Percentiles rank a stretch among this genome's conserved stretches.
These are phyloP conservation scores for Darevskia mixta DNA, from an alignment of 2,797 vertebrate genomes.

Conservation along the genomic window DNA sequence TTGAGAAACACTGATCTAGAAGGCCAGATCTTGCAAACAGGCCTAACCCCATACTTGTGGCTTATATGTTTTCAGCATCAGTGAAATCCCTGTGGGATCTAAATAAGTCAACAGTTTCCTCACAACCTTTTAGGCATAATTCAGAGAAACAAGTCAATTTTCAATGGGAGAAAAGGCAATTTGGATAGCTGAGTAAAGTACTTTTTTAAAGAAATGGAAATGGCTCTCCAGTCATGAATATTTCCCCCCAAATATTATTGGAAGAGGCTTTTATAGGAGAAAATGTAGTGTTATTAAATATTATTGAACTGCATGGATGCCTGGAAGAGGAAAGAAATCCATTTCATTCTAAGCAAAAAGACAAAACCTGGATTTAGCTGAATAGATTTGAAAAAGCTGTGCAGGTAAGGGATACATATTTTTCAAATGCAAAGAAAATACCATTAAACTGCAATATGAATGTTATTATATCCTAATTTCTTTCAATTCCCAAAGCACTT, in stretches of 20 bases:
- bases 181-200: slow-evolving; percentile 12
- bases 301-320: slow-evolving; percentile 34
- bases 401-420: slow-evolving; percentile 28
- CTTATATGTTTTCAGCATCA: slow-evolving; percentile 30
- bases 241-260: slow-evolving; percentile 24
- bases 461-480: slow-evolving; percentile 43
- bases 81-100: slow-evolving; percentile 3
- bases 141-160: slow-evolving; percentile 26
- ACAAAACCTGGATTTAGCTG: slow-evolving; percentile 23
- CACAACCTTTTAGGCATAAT: slow-evolving; percentile 1
- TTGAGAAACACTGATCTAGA: too few species aligned
- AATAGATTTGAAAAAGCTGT: slow-evolving; percentile 45
- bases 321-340: neutral
- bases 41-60: neutral
- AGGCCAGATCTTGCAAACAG: slow-evolving; percentile 12
- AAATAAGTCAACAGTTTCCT: slow-evolving; percentile 14
- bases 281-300: slow-evolving; percentile 40
- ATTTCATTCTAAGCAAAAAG: slow-evolving; percentile 51
- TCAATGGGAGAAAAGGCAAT: slow-evolving; percentile 26
- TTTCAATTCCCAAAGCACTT: slow-evolving; percentile 39
- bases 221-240: slow-evolving; percentile 36
- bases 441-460: slow-evolving; percentile 44
- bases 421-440: slow-evolving; percentile 55
- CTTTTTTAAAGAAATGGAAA: slow-evolving; percentile 41
- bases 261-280: slow-evolving; percentile 14